Conservation (phyloP, 2,113 vertebrate species). For the Ochotona princeps region DNA sequence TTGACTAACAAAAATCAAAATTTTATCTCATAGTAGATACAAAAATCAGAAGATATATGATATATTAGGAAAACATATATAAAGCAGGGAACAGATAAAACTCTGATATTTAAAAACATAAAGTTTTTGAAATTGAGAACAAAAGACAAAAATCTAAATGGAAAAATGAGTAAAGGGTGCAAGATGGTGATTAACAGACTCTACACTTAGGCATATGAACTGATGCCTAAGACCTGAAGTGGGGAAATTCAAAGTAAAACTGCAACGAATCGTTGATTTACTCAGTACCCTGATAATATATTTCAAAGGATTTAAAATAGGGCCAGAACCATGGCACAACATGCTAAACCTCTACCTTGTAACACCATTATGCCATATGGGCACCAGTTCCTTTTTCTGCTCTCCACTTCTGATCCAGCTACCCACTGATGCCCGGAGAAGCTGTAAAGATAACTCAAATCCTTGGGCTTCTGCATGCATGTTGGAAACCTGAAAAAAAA, state of each 20-base stretch:
- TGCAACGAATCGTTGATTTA: background rate
- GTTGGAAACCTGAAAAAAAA: too few species aligned
- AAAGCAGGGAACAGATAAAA: background rate
- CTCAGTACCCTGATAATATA: background rate
- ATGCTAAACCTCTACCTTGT: too few species aligned
- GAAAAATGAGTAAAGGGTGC: background rate
- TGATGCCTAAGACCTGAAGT: background rate
- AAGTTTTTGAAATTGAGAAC: background rate
- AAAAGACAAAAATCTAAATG: background rate
- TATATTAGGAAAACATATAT: background rate
- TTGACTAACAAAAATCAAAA: background rate
- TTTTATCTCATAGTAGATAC: background rate
- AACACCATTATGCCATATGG: too few species aligned
- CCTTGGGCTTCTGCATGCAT: too few species aligned
- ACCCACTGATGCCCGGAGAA: too few species aligned
- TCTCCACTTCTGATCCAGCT: too few species aligned
- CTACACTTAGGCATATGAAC: background rate
- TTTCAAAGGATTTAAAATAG: background rate
- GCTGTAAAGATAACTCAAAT: too few species aligned
- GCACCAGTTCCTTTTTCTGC: too few species aligned
- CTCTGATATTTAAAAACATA: background rate
- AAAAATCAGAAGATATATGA: background rate
- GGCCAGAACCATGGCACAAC: too few species aligned
- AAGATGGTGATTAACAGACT: background rate
- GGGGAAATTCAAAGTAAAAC: background rate